phyloP scores from a whole-genome alignment of 2,797 vertebrate genomes.

The Poeciliopsis presidionis region DNA sequence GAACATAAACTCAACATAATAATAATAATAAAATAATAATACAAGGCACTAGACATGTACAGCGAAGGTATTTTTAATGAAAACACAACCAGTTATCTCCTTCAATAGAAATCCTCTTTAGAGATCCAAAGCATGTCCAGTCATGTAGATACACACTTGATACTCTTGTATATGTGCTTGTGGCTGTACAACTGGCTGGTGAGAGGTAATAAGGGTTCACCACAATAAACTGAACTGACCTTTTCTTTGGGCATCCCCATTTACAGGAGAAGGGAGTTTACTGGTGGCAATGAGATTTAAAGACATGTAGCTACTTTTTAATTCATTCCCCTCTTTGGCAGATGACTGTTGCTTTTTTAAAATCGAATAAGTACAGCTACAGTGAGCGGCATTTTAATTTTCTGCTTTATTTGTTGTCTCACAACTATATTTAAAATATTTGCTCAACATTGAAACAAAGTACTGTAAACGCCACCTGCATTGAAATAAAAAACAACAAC shows the following conservation, averaged over 20 bases:
- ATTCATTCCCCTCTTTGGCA: conserved; percentile 12
- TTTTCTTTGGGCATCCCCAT: conserved; percentile 31
- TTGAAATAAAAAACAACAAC: neutral
- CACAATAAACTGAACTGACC: conserved; percentile 38
- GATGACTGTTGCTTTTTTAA: neutral
- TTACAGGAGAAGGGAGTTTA: conserved; percentile 32
- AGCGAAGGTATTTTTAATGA: conserved; percentile 4
- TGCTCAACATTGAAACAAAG: neutral
- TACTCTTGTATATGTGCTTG: neutral
- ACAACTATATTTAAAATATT: conserved; percentile 1
- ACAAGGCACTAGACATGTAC: neutral
- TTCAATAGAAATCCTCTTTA: neutral
- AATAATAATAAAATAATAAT: conserved; percentile 20
- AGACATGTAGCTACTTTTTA: conserved; percentile 30
- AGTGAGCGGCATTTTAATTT: conserved; percentile 5
- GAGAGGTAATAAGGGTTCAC: neutral
- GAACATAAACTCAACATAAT: conserved; percentile 26
- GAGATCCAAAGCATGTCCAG: neutral
- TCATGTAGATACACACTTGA: neutral
- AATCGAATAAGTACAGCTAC: neutral
- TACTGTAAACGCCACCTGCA: neutral
- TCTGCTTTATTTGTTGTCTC: neutral
- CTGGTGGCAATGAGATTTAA: conserved; percentile 28
- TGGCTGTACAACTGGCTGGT: neutral
- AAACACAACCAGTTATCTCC: neutral